Conservation (phyloP, 2,113 vertebrate genomes). For the Myrmecobius fasciatus region DNA sequence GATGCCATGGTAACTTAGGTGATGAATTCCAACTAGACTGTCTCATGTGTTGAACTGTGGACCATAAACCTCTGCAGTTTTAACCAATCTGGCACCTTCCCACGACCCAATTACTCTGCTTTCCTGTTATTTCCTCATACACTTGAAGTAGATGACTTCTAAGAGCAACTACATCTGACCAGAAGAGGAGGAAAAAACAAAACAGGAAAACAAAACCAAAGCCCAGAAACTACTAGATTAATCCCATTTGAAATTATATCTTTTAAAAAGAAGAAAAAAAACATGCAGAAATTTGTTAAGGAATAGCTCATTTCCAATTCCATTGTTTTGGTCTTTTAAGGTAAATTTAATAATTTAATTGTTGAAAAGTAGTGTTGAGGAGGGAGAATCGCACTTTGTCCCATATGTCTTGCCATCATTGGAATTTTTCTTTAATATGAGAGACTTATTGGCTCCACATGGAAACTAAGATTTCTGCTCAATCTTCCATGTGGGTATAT, state of each 20-base stretch:
- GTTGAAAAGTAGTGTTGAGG: neutral
- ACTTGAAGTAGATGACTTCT: conserved; percentile 35
- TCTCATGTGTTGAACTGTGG: conserved; percentile 62
- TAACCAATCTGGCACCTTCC: conserved; percentile 54
- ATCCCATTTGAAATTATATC: conserved; percentile 23
- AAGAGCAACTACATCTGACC: conserved; percentile 32
- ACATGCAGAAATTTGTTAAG: neutral
- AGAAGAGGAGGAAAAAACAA: conserved; percentile 26
- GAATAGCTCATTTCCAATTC: conserved; percentile 37
- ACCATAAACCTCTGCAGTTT: conserved; percentile 68
- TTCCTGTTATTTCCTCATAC: conserved; percentile 58
- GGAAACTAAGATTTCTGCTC: too few species aligned
- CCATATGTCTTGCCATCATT: neutral
- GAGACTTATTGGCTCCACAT: neutral
- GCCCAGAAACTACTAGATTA: neutral
- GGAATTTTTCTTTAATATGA: neutral
- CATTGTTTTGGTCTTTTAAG: conserved; percentile 6
- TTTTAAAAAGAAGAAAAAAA: conserved; percentile 49
- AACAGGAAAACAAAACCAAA: conserved; percentile 11
- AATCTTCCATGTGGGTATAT: neutral
- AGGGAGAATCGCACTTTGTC: conserved; percentile 44
- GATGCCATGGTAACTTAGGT: conserved; percentile 72
- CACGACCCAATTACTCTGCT: conserved; percentile 52
- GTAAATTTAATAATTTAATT: conserved; percentile 46
- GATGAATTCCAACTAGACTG: conserved; percentile 63